Evolutionary conservation across 2,888 invertebrate species (phyloP).

Genomic region (Stramonita haemastoma): DNA sequence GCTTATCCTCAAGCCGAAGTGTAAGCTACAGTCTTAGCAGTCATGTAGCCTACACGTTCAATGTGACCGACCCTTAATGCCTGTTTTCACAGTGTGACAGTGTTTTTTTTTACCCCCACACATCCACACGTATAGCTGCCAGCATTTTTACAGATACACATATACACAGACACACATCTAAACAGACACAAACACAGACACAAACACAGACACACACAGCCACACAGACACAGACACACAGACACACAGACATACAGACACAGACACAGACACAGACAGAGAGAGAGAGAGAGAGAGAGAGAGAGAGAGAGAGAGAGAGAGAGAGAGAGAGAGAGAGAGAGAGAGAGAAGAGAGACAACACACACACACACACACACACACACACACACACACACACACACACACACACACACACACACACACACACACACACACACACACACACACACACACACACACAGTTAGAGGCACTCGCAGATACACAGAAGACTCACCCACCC

Average conservation of each 20-base stretch:
- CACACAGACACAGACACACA: background rate
- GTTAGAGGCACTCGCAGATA: too few species aligned
- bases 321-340: too few species aligned
- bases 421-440: background rate
- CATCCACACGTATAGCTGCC: too few species aligned
- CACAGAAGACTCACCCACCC: too few species aligned
- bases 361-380: constrained; percentile 19
- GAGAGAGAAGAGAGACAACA: too few species aligned
- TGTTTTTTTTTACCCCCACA: too few species aligned
- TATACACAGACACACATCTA: background rate
- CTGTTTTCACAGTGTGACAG: too few species aligned
- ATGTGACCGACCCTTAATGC: too few species aligned
- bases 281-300: background rate
- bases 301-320: too few species aligned
- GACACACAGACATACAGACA: background rate
- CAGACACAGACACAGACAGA: background rate
- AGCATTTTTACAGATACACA: background rate
- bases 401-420: background rate
- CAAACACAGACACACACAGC: background rate
- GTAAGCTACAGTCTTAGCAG: too few species aligned
- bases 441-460: background rate
- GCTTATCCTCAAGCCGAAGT: too few species aligned
- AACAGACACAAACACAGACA: background rate
- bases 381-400: background rate
- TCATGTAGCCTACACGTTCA: too few species aligned